Evolutionary conservation across 2,113 vertebrate species (phyloP).

Genomic region (Desmodus rotundus): DNA sequence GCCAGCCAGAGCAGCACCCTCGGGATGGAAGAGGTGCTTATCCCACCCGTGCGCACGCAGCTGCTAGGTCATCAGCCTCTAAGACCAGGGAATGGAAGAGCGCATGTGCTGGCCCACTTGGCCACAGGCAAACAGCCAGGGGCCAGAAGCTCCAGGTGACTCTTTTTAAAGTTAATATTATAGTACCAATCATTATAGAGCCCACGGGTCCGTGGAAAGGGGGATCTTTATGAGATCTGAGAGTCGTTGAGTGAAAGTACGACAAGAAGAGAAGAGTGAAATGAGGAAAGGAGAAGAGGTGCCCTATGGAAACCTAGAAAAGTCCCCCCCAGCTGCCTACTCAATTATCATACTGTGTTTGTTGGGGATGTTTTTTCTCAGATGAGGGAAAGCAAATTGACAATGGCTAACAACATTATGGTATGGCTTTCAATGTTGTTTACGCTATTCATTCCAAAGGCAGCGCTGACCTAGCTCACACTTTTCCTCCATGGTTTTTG

Average conservation of each 20-base stretch:
- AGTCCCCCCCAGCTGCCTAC: not conserved
- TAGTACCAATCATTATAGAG: too few species aligned
- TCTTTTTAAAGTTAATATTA: not conserved
- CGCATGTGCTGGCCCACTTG: constrained; percentile 81
- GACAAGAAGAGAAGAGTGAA: not conserved
- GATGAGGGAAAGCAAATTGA: not conserved
- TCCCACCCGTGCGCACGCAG: constrained; percentile 79
- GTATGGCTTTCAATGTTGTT: not conserved
- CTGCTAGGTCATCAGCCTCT: constrained; percentile 86
- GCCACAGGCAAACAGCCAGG: constrained; percentile 82
- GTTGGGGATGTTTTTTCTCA: not conserved
- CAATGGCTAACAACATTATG: not conserved
- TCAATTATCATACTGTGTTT: not conserved
- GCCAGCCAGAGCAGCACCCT: constrained; percentile 77
- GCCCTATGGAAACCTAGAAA: not conserved
- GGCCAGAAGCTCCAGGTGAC: constrained; percentile 80
- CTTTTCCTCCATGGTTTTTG: not conserved
- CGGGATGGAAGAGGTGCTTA: constrained; percentile 81
- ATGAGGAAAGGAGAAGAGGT: not conserved
- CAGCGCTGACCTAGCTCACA: not conserved
- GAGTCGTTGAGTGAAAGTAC: not conserved
- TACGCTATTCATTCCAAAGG: not conserved
- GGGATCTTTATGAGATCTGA: not conserved
- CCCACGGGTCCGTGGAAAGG: too few species aligned
- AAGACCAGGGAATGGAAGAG: constrained; percentile 79